Evolutionary conservation across 2,888 invertebrate species (phyloP).

Genomic region (Drosophila pseudotalamancana): DNA sequence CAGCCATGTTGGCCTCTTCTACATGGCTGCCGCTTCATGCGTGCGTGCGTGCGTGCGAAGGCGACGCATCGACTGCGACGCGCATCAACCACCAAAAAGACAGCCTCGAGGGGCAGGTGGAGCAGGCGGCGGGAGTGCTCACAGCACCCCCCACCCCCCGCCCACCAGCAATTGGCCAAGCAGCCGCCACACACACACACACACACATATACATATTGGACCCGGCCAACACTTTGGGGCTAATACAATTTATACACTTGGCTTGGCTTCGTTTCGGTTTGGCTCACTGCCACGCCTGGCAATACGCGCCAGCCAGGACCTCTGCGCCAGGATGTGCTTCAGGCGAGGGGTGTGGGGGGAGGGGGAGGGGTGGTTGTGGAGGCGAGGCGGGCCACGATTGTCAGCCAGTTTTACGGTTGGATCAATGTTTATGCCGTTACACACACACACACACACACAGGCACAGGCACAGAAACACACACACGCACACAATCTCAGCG

Average conservation of each 20-base stretch:
- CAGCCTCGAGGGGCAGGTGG: conserved; percentile 12
- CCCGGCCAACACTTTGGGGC: conserved; percentile 74
- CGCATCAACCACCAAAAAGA: conserved; percentile 67
- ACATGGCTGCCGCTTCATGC: conserved; percentile 39
- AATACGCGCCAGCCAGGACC: conserved; percentile 10
- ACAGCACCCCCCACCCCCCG: conserved; percentile 3
- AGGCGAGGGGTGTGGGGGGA: neutral
- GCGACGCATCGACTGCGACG: conserved; percentile 34
- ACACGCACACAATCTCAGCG: too few relatives aligned
- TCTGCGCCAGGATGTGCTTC: conserved; percentile 26
- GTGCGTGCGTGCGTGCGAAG: conserved; percentile 53
- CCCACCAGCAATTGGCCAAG: conserved; percentile 60
- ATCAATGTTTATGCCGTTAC: conserved; percentile 77
- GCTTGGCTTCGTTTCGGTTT: conserved; percentile 75
- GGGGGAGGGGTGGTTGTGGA: neutral
- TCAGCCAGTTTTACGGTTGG: conserved; percentile 77
- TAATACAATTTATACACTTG: conserved; percentile 81
- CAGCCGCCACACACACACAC: conserved; percentile 7
- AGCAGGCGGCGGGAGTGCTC: conserved; percentile 4
- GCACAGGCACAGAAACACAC: conserved; percentile 37
- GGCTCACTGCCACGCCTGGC: conserved; percentile 67
- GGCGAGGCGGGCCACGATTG: conserved; percentile 56
- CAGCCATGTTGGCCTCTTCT: conserved; percentile 63
- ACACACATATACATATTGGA: too few relatives aligned
- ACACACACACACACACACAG: conserved; percentile 41